A percentile compares a stretch with the other conserved stretches of the same genome.
Conservation (phyloP, 2,113 vertebrate species). For the Choloepus hoffmanni region DNA sequence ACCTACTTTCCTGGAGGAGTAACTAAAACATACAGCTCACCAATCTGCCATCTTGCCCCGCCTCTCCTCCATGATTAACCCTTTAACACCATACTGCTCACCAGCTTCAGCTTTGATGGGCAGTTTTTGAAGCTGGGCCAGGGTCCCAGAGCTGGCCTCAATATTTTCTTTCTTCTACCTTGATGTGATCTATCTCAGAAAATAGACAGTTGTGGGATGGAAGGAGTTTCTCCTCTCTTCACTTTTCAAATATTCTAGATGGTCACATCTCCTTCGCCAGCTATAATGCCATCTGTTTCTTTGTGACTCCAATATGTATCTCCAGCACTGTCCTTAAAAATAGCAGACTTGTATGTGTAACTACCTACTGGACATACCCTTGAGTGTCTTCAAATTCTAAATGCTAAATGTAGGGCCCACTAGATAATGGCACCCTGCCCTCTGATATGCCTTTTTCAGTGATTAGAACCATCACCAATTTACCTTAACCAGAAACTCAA, state of each 20-base stretch:
- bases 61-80: not conserved
- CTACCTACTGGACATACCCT: not conserved
- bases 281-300: not conserved
- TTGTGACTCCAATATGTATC: not conserved
- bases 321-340: not conserved
- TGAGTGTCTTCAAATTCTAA: not conserved
- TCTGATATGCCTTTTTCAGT: not conserved
- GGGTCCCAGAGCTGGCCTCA: not conserved
- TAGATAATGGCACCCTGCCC: not conserved
- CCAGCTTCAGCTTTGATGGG: not conserved
- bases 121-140: not conserved
- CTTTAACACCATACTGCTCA: not conserved
- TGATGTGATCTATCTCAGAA: not conserved
- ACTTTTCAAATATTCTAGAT: not conserved
- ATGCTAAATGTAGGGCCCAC: not conserved
- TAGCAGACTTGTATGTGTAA: not conserved
- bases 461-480: not conserved
- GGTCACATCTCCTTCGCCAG: not conserved
- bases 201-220: not conserved
- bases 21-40: too few species aligned
- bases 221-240: not conserved
- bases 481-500: not conserved
- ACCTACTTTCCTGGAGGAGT: too few species aligned
- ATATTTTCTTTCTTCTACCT: not conserved
- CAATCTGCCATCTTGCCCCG: too few species aligned